These are phyloP conservation scores for Notothenia coriiceps DNA, from an alignment of 2,113 vertebrate species.

Conservation along the genomic window DNA sequence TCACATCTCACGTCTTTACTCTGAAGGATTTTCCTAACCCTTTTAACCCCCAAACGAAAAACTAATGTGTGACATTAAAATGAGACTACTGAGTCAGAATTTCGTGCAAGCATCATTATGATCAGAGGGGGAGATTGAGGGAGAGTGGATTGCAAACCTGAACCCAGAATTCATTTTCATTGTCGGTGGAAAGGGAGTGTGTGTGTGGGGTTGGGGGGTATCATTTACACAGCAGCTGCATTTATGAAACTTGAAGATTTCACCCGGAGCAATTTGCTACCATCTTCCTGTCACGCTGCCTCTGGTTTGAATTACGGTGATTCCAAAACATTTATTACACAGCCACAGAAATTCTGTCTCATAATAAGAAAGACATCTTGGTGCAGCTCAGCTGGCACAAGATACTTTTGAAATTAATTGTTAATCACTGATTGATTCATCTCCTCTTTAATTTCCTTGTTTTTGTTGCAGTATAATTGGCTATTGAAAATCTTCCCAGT, in stretches of 20 bases:
- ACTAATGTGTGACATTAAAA: constrained; percentile 18
- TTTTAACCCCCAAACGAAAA: neutral
- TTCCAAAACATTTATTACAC: constrained; percentile 45
- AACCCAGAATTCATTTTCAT: constrained; percentile 51
- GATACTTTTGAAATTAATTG: neutral
- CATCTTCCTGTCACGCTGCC: constrained; percentile 38
- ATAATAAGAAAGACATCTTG: constrained; percentile 9
- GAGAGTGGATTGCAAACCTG: constrained; percentile 11
- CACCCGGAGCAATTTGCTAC: constrained; percentile 33
- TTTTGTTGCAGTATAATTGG: constrained; percentile 43
- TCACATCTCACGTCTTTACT: neutral
- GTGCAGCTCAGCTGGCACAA: neutral
- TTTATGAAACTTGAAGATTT: constrained; percentile 29
- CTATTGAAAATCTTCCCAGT: constrained; percentile 20
- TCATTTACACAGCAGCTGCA: constrained; percentile 48
- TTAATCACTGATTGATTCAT: constrained; percentile 34
- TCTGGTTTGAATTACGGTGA: constrained; percentile 45
- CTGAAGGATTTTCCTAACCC: neutral
- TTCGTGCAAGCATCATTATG: constrained; percentile 21
- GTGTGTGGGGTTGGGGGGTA: neutral
- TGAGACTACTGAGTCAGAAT: neutral
- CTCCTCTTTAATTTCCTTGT: constrained; percentile 30
- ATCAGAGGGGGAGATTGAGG: constrained; percentile 3
- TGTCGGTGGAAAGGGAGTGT: neutral
- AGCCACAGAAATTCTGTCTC: constrained; percentile 11